Evolutionary conservation across 2,888 invertebrate species (phyloP), one percentile per base, ranked within the genome.

Genomic region (Marasmarcha lunaedactyla): DNA sequence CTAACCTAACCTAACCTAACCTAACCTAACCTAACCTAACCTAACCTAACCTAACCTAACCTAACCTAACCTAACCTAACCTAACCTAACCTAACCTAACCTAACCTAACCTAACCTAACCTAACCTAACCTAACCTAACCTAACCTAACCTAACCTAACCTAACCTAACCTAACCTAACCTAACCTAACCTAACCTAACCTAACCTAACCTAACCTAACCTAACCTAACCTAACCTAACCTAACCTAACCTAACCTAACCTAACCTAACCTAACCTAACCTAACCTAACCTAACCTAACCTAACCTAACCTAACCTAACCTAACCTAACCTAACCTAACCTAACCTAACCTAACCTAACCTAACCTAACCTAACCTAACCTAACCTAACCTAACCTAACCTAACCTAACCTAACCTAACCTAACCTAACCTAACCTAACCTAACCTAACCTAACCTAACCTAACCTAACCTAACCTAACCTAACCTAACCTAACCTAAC

Each of bases 31-130:
- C 42, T 45, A 46, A 46, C 46, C 46, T 46, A 45, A 49, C 46
- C 48, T 50, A 50, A 48, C 50, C 49, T 43, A 5, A 45, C 47
- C 47, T 47, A 30, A 46, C 49, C 46, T 46, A 50, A 46, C 49
- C 46, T 46, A 50, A 46, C 50, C 49, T 48, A 48, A 48, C 48
- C 48, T 48, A 48, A 48, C 48, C 48, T 46, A 48, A 48, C 48
- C 45, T 44, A 44, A 45, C 20, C 44, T 43, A 46, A 48, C 46
- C 44, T 47, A 47, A 45, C 45, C 45, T 49, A 49, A 49, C 49
- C 49, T 49, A 49, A 49, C 49, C 49, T 49, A 49, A 49, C 49
- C 49, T 49, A 49, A 49, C n/a, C n/a, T n/a, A n/a, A n/a, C n/a
- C n/a, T 47, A 47, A 49, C 47, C 49, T 47, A 47, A 49, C 47